Evolutionary conservation across 1,140 invertebrate species (phyloP), one percentile per base, ranked within the genome.

Genomic region (Bombus pyrosoma): DNA sequence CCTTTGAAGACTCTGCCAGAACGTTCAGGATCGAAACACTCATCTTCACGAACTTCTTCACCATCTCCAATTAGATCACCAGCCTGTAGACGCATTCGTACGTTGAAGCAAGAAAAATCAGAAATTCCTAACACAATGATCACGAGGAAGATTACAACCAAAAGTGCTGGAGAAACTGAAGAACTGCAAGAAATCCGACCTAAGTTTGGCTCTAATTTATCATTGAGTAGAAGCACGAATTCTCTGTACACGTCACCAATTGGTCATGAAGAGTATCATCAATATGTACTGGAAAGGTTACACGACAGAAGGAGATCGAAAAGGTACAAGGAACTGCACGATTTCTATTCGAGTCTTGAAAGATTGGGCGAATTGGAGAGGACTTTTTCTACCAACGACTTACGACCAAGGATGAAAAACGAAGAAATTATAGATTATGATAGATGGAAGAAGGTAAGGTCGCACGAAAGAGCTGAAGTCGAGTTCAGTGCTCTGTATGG

Each of bases 391-490:
- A 96, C 95, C 5, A 95, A 95, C 83, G 97, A 98, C 90, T 94
- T 98, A 59, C 96, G 97, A 76, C 97, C 97, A 6, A 95, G 97
- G 90, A 94, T 96, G 91, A 97, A 96, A 93, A 96, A 97, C 90
- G 97, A 98, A 92, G 97, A 98, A 91, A 97, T 98, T 41, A 97
- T 98, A 88, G 98, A 98, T 95, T 98, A 97, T 93, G 98, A 98
- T 91, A 96, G 97, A 68, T 98, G 98, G 98, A 98, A 97, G 93
- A 96, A 97, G 93, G 96, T 98, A 37, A 94, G 98, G 83, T 96
- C 96, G n/a, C 96, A 97, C 85, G 97, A 98, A 94, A 96, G 97
- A 87, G 97, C 97, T 5, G 97, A 98, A 93, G 96, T 97, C 91
- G 98, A 99, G 93, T 94, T 99, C 71, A 96, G 97, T 84, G 95